Evolutionary conservation across 2,113 vertebrate genomes (phyloP), one percentile per base, ranked within the genome.

Genomic region (Himantopus leucocephalus): DNA sequence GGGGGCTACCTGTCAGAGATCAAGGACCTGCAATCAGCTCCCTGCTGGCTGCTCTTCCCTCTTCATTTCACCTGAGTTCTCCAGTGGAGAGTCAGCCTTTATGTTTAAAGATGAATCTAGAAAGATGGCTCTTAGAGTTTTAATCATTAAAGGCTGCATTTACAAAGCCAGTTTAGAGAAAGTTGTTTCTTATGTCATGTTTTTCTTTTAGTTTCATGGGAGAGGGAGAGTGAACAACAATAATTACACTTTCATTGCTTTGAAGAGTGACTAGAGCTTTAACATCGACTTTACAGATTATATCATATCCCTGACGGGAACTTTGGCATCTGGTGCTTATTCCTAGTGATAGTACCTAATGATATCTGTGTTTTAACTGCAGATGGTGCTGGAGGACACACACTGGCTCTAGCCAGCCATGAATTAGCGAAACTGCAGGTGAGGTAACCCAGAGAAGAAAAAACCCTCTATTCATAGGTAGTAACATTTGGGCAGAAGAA

Each of bases 131-230:
- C n/a, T 50, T 66, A 16, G 30, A 75, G 70, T 84, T 96, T 94
- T 74, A 88, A 78, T 94, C 95, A 91, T 89, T 80, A 94, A 91
- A 96, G 64, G 30, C 22, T 93, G 55, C 29, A 80, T 48, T 74
- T 62, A 77, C 56, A 91, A 86, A 82, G 15, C 30, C 30, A 82
- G 21, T 11, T 63, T 48, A 77, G 8, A 32, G 27, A 68, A 73
- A 79, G 27, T 58, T 90, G 37, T 66, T 92, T 72, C 64, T 63
- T 68, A 62, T 10, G 8, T 50, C 53, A 79, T 1, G 6, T 12
- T 92, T 12, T 72, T 73, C 32, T 95, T 93, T 82, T 64, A 84
- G 63, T 67, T 94, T 92, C 67, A 78, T 34, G 24, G 27, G 48
- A 72, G 45, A 81, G 80, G 39, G 14, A 70, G n/a, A 56, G 48